Evolutionary conservation across 2,888 invertebrate species (phyloP).

Genomic region (Dinocampus coccinellae): DNA sequence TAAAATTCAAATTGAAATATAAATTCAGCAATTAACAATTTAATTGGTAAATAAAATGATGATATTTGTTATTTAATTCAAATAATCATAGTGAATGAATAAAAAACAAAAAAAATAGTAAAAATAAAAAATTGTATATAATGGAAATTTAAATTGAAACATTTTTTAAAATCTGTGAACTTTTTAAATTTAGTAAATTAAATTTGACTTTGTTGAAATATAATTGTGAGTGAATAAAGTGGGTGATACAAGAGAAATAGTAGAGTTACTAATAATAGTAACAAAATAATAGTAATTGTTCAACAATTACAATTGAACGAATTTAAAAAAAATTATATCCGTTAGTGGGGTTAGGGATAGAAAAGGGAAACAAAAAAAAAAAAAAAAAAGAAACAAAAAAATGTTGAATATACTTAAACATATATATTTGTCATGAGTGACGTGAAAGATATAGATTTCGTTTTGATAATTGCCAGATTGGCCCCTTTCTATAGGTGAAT

Average conservation of each 20-base stretch:
- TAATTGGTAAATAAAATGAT: not conserved
- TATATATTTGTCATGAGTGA: not conserved
- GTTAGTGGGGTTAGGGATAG: no score
- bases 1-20: no score
- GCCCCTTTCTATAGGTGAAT: not conserved
- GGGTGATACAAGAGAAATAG: not conserved
- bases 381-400: slow-evolving; percentile 2
- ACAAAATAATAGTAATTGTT: slow-evolving; percentile 24
- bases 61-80: not conserved
- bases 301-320: slow-evolving; percentile 24
- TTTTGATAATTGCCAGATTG: slow-evolving; percentile 22
- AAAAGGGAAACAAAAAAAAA: no score
- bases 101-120: no score
- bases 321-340: not conserved
- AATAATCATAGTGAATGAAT: slow-evolving; percentile 4
- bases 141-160: slow-evolving; percentile 1
- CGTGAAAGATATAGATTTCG: not conserved
- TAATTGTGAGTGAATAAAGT: no score
- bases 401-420: not conserved
- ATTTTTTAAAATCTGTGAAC: slow-evolving; percentile 29
- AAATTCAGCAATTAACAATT: not conserved
- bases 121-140: no score
- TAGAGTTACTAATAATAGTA: not conserved
- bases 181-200: slow-evolving; percentile 24
- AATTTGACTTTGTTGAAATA: not conserved